phyloP scores from a whole-genome alignment of 2,797 vertebrate species.

The Hemitrygon akajei region DNA sequence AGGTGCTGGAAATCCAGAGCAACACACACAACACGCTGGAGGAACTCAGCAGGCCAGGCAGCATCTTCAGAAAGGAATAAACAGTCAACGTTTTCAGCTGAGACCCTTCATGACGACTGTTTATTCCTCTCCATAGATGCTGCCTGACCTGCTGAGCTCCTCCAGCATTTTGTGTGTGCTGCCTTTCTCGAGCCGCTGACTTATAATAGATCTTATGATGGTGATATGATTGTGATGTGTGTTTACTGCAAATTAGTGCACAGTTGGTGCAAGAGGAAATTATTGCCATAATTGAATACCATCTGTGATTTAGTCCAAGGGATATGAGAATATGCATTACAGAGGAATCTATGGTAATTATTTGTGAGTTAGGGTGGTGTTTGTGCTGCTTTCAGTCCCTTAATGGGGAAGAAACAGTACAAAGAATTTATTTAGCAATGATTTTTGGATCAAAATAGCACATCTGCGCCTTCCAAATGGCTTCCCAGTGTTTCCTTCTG shows the following conservation, averaged over 20 bases:
- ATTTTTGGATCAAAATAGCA: not conserved
- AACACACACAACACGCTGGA: too few species aligned
- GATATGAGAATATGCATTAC: not conserved
- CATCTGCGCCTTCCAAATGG: not conserved
- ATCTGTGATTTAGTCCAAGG: not conserved
- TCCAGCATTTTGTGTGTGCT: too few species aligned
- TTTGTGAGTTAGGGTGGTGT: not conserved
- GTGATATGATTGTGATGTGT: not conserved
- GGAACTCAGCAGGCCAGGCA: too few species aligned
- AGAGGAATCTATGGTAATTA: not conserved
- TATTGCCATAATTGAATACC: not conserved
- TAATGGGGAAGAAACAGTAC: not conserved
- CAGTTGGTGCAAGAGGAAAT: constrained; percentile 1
- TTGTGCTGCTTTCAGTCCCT: not conserved
- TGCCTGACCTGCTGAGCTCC: too few species aligned
- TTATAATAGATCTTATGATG: not conserved
- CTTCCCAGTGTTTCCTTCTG: not conserved
- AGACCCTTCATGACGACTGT: too few species aligned
- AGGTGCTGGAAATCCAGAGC: too few species aligned
- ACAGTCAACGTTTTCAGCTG: too few species aligned
- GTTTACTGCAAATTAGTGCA: not conserved
- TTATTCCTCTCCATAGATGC: too few species aligned
- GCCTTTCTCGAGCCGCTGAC: not conserved
- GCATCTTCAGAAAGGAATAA: too few species aligned
- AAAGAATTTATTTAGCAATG: not conserved